Conservation (phyloP, 1,140 invertebrate species). For the Vollenhovia emeryi region DNA sequence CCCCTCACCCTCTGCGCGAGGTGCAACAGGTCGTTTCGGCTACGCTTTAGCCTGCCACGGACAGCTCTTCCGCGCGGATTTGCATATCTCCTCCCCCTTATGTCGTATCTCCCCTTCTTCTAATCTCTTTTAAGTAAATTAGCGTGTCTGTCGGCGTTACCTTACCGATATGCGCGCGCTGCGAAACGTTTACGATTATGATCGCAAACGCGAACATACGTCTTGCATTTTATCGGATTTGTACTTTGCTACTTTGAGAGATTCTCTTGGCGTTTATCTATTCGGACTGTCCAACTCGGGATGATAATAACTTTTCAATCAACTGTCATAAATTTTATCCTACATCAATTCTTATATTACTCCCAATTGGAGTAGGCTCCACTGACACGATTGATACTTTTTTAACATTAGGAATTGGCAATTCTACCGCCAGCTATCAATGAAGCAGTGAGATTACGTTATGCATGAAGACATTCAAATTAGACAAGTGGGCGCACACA, state of each 20-base stretch:
- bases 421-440: no score
- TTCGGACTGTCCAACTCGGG: background rate
- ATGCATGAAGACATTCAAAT: no score
- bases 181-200: conserved; percentile 28
- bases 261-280: background rate
- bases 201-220: conserved; percentile 44
- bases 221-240: conserved; percentile 15
- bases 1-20: conserved; percentile 34
- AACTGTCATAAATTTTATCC: background rate
- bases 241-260: background rate
- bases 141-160: conserved; percentile 43
- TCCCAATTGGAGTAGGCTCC: no score
- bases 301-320: background rate
- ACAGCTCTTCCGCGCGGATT: conserved; percentile 34
- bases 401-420: no score
- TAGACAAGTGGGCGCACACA: no score
- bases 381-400: no score
- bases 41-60: conserved; percentile 39
- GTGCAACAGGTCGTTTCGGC: conserved; percentile 67
- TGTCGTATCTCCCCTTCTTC: conserved; percentile 41
- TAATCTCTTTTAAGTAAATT: conserved; percentile 62
- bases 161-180: background rate
- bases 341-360: no score
- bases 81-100: conserved; percentile 50
- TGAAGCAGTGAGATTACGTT: no score